These are phyloP conservation scores for Hydrozoanthus tunicans DNA, from an alignment of 64 coral and sea anemone genomes.

Conservation along the genomic window DNA sequence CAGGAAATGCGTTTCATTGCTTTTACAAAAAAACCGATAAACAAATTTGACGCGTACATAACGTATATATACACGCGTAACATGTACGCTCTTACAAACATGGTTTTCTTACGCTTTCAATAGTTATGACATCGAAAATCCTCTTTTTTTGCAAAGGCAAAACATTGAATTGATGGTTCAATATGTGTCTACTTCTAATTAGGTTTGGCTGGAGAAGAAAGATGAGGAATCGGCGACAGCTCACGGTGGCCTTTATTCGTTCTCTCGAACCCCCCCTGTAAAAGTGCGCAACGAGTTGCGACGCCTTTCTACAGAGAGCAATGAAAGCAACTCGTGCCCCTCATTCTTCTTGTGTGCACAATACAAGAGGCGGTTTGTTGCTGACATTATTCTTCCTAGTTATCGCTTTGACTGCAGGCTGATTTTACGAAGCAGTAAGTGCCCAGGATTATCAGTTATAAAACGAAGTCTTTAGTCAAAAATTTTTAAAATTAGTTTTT, in stretches of 20 bases:
- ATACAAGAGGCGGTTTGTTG: not conserved
- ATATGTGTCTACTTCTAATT: not conserved
- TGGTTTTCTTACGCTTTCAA: too few species aligned
- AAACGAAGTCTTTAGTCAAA: too few species aligned
- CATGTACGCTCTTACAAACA: too few species aligned
- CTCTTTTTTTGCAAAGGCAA: too few species aligned
- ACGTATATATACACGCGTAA: too few species aligned
- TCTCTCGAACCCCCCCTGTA: constrained; percentile 17
- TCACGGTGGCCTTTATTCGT: not conserved
- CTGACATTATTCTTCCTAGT: constrained; percentile 46
- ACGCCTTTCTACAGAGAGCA: constrained; percentile 5
- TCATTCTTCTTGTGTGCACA: constrained; percentile 4
- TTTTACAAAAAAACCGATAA: too few species aligned
- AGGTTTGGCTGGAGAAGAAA: constrained; percentile 25
- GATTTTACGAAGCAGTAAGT: constrained; percentile 47
- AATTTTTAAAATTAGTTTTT: too few species aligned
- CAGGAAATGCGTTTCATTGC: too few species aligned
- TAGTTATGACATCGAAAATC: too few species aligned
- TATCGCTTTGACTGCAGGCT: constrained; percentile 52
- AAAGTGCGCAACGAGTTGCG: not conserved
- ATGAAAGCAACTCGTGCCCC: not conserved
- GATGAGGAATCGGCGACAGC: not conserved
- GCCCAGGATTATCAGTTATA: too few species aligned
- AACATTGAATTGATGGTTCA: too few species aligned
- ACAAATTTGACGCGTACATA: too few species aligned